A percentile compares a stretch with the other conserved stretches of the same genome.
Conservation (phyloP, 2,888 invertebrate genomes). For the Acanthosepion lycidas region DNA sequence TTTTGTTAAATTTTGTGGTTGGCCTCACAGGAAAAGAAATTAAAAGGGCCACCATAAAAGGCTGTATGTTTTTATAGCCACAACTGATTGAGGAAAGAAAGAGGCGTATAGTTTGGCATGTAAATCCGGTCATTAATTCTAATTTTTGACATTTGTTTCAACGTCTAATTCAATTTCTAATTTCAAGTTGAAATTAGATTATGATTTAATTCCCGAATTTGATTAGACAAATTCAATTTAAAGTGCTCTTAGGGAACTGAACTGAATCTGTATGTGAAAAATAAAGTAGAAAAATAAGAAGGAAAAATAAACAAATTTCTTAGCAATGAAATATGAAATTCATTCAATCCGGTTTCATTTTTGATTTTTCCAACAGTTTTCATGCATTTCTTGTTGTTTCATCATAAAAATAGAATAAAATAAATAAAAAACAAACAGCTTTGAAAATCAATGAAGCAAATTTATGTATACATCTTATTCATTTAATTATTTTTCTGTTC, state of each 20-base stretch:
- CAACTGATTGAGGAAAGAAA: neutral
- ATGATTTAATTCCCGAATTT: conserved; percentile 10
- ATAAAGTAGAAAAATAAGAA: neutral
- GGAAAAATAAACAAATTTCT: neutral
- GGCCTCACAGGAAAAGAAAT: neutral
- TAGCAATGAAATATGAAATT: neutral
- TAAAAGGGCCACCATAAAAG: neutral
- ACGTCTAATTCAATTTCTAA: conserved; percentile 23
- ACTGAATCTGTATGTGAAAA: neutral
- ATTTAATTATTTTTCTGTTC: conserved; percentile 10
- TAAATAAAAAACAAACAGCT: neutral
- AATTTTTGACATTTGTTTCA: conserved; percentile 33
- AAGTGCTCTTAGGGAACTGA: conserved; percentile 8
- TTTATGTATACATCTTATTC: neutral
- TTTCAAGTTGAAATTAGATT: conserved; percentile 33
- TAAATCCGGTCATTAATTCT: conserved; percentile 20
- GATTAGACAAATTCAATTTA: conserved; percentile 33
- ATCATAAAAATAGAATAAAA: neutral
- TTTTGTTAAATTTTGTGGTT: neutral
- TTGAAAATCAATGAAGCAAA: neutral
- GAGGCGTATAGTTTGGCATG: neutral
- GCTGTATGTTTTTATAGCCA: neutral
- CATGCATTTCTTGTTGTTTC: neutral
- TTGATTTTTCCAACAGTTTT: conserved; percentile 22
- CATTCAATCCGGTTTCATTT: neutral